Evolutionary conservation across 2,888 invertebrate species (phyloP).

Genomic region (Psylliodes chrysocephalus): DNA sequence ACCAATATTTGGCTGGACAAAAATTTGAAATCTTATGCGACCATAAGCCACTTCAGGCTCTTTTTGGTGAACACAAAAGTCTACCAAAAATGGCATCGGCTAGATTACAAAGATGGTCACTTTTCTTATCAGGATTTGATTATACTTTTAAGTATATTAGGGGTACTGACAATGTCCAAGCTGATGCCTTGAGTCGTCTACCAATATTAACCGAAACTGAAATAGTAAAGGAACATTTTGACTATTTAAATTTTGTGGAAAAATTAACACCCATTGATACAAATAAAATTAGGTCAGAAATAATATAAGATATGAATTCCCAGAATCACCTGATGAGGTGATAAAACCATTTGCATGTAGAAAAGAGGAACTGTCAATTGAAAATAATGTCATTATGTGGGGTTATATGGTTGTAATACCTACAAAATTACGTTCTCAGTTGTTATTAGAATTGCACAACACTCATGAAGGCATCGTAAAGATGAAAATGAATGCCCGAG

Average conservation of each 20-base stretch:
- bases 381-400: no score
- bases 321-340: no score
- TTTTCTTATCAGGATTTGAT: conserved; percentile 28
- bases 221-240: neutral
- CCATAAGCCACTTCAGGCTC: conserved; percentile 54
- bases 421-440: neutral
- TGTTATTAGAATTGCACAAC: neutral
- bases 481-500: conserved; percentile 5
- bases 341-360: neutral
- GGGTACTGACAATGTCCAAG: conserved; percentile 12
- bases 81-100: conserved; percentile 52
- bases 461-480: conserved; percentile 17
- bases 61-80: conserved; percentile 48
- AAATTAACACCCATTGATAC: no score
- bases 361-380: neutral
- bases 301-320: neutral
- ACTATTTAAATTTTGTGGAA: no score
- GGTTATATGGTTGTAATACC: no score
- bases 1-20: conserved; percentile 53
- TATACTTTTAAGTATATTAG: no score
- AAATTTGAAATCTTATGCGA: conserved; percentile 48
- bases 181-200: conserved; percentile 5
- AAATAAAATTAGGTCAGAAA: no score
- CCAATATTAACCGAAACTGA: neutral
- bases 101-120: conserved; percentile 34